phyloP scores from a whole-genome alignment of 2,888 invertebrate species.

The Anticlea derivata region DNA sequence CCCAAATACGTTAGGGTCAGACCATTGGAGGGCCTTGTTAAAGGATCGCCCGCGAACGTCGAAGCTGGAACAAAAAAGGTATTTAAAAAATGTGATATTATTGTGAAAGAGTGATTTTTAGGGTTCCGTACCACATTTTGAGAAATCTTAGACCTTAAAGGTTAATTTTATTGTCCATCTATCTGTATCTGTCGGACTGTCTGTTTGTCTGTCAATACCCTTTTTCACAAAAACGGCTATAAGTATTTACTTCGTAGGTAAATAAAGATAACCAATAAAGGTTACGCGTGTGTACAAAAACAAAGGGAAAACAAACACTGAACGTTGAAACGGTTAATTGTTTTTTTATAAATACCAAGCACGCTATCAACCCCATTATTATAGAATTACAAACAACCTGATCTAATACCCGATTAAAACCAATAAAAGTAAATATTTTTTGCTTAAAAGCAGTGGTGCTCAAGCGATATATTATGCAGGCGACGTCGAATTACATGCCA shows the following conservation, averaged over 20 bases:
- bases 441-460: conserved; percentile 15
- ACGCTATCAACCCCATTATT: conserved; percentile 8
- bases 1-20: conserved; percentile 92
- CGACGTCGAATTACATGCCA: conserved; percentile 42
- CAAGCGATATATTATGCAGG: conserved; percentile 32
- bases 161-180: no score
- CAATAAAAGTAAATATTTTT: conserved; percentile 30
- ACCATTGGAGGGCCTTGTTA: conserved; percentile 92
- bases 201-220: no score
- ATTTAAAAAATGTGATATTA: no score
- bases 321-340: background rate
- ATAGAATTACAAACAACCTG: conserved; percentile 20
- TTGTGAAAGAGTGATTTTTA: no score
- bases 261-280: no score
- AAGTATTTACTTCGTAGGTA: no score
- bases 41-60: conserved; percentile 93
- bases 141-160: no score
- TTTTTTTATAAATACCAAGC: background rate
- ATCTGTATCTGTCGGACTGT: no score
- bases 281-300: background rate
- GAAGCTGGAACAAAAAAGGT: conserved; percentile 86
- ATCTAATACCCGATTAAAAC: conserved; percentile 24
- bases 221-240: no score
- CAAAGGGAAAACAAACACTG: background rate
- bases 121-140: no score